Evolutionary conservation across 2,888 invertebrate genomes (phyloP).

Genomic region (Neoaliturus tenellus): DNA sequence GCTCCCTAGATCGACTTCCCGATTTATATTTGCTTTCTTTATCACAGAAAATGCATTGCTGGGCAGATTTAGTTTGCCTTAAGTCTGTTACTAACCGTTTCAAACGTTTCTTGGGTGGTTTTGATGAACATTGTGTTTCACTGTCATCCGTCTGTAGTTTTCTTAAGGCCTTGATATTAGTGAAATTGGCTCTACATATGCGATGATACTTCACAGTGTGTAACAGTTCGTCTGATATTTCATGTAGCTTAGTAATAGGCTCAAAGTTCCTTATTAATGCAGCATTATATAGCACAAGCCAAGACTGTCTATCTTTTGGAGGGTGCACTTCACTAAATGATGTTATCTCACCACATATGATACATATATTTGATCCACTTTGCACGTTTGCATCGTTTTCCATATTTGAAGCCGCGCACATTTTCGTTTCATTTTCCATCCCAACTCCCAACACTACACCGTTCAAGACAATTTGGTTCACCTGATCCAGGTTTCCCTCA

Average conservation of each 20-base stretch:
- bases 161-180: conserved; percentile 27
- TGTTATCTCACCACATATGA: background rate
- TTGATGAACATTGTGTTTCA: conserved; percentile 1
- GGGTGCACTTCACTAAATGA: conserved; percentile 5
- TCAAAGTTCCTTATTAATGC: conserved; percentile 16
- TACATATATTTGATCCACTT: background rate
- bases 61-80: background rate
- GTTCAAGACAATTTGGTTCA: background rate
- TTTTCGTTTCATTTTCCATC: background rate
- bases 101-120: conserved; percentile 14
- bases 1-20: conserved; percentile 27
- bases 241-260: conserved; percentile 24
- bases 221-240: conserved; percentile 20
- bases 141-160: conserved; percentile 4
- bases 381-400: background rate
- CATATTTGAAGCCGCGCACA: background rate
- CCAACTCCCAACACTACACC: background rate
- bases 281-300: conserved; percentile 2
- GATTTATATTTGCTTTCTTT: conserved; percentile 15
- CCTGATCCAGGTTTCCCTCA: background rate
- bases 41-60: conserved; percentile 14
- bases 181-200: conserved; percentile 18
- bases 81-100: conserved; percentile 13
- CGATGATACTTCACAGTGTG: conserved; percentile 1
- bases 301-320: conserved; percentile 24